Percentiles rank a stretch among this genome's conserved stretches.
Evolutionary conservation across 2,888 invertebrate genomes (phyloP).

Genomic region (Dynastes grantii): DNA sequence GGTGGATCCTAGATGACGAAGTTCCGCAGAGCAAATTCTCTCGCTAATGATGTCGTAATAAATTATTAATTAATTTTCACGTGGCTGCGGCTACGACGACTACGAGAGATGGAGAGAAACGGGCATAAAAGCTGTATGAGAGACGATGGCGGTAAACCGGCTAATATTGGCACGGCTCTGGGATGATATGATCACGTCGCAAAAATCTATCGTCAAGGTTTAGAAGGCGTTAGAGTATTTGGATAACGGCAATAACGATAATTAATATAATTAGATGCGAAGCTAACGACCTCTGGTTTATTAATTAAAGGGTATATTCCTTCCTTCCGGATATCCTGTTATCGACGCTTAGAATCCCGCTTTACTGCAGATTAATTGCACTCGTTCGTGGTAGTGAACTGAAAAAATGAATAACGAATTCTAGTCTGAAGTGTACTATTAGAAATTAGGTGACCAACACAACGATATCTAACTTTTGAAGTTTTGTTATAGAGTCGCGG

Average conservation of each 20-base stretch:
- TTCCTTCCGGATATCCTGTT: background rate
- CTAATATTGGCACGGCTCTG: background rate
- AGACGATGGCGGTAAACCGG: background rate
- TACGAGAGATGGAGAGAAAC: background rate
- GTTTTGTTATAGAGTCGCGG: no score
- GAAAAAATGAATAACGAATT: no score
- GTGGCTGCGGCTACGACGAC: slow-evolving; percentile 24
- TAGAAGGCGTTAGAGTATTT: slow-evolving; percentile 1
- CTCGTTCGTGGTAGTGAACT: no score
- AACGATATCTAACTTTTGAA: no score
- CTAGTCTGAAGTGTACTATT: no score
- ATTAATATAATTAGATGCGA: background rate
- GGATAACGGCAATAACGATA: background rate
- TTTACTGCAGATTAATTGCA: no score
- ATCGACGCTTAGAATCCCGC: background rate
- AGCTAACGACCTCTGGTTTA: slow-evolving; percentile 18
- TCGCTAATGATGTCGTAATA: slow-evolving; percentile 49
- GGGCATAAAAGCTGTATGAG: background rate
- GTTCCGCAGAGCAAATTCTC: slow-evolving; percentile 25
- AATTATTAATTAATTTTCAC: slow-evolving; percentile 42
- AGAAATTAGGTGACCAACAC: no score
- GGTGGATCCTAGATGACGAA: slow-evolving; percentile 21
- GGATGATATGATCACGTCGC: slow-evolving; percentile 1
- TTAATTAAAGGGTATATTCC: slow-evolving; percentile 5
- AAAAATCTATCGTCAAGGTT: slow-evolving; percentile 23